Evolutionary conservation across 2,113 vertebrate species (phyloP), one percentile per base, ranked within the genome.

Genomic region (Erpornis zantholeuca): DNA sequence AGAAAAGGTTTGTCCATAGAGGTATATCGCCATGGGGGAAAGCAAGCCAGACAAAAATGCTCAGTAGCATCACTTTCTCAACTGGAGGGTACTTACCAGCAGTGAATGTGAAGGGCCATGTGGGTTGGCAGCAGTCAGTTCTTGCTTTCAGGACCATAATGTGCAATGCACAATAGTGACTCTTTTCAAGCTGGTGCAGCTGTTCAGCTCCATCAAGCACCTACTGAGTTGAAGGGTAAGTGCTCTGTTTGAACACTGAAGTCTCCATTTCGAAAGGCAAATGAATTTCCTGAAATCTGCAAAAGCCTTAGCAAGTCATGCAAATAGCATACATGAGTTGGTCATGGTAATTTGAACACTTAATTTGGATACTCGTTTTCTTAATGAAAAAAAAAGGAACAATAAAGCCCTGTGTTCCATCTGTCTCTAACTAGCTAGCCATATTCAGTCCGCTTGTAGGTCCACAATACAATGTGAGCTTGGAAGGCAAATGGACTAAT

Each of bases 221-320:
- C 96, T 96, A 97, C 97, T 95, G 96, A 96, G 97, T 70, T 96
- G 94, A 97, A 96, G 95, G 91, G 87, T 87, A 96, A 91, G 60
- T 91, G 69, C 82, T 97, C 84, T 78, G 92, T 96, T 88, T 68
- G 91, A 88, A 50, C 53, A 89, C 25, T 85, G 85, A 90, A 95
- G 44, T 76, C 70, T 94, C 54, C 18, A 81, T 93, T 92, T 92
- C 40, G 6, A 93, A 91, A 96, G 70, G 85, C 76, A 97, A 97
- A 97, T 89, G 56, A 91, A 93, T 96, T 96, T 96, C 60, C 88
- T 92, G 78, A 95, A 96, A 90, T 75, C 73, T 84, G 75, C 57
- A 92, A 70, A 96, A 97, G 87, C 75, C 47, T 64, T 71, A 88
- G 59, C 40, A 92, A 92, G 79, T 88, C 91, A 87, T 42, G 52